A percentile compares a stretch with the other conserved stretches of the same genome.
Evolutionary conservation across 2,888 invertebrate species (phyloP).

Genomic region (Heliconius ethilla): DNA sequence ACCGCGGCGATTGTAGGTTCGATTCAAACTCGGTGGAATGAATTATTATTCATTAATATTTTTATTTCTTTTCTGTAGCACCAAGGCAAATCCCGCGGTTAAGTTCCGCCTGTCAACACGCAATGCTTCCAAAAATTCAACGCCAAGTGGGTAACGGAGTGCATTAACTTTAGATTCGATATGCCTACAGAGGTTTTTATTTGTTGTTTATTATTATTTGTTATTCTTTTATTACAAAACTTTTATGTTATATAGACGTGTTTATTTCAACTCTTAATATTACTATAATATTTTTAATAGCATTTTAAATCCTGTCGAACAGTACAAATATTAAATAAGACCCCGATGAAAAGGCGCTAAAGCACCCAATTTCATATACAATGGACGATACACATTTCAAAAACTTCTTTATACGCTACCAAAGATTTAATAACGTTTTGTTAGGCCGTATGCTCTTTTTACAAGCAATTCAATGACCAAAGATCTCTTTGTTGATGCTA

Average conservation of each 20-base stretch:
- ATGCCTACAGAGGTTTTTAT: too few relatives aligned
- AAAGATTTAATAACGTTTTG: slow-evolving; percentile 79
- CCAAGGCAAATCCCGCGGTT: too few relatives aligned
- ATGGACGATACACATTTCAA: slow-evolving; percentile 52
- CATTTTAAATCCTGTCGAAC: background rate
- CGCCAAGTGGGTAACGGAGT: too few relatives aligned
- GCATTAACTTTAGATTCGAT: background rate
- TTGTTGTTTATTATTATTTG: too few relatives aligned
- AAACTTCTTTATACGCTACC: slow-evolving; percentile 60
- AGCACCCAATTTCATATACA: slow-evolving; percentile 55
- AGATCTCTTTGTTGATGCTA: slow-evolving; percentile 63
- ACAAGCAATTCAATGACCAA: slow-evolving; percentile 43
- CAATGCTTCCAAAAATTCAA: too few relatives aligned
- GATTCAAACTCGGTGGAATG: too few relatives aligned
- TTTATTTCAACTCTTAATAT: background rate
- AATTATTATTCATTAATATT: too few relatives aligned
- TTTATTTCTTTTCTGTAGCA: too few relatives aligned
- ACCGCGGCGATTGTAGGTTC: too few relatives aligned
- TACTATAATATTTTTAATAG: background rate
- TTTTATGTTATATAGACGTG: background rate
- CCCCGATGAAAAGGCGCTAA: slow-evolving; percentile 57
- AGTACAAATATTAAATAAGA: slow-evolving; percentile 45
- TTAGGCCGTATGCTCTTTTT: slow-evolving; percentile 71
- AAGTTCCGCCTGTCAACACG: too few relatives aligned
- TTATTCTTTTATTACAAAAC: too few relatives aligned